Conservation (phyloP, 2,113 vertebrate species). For the Pithys albifrons region DNA sequence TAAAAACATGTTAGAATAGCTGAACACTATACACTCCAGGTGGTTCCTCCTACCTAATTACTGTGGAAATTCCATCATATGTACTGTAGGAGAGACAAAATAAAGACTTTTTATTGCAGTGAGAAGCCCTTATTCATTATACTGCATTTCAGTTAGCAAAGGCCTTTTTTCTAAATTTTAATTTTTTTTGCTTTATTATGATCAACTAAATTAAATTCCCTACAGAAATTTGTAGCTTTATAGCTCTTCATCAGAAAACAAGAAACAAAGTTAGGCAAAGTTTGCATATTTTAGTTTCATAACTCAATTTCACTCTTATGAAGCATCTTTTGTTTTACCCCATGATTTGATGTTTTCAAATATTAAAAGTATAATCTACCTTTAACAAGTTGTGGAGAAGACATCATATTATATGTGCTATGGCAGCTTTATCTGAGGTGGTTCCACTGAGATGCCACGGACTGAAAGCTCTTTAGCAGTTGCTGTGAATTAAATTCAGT, state of each 20-base stretch:
- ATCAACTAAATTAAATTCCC: not conserved
- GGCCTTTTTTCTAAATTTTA: accelerated
- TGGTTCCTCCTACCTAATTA: slow-evolving; percentile 10
- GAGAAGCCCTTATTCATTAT: not conserved
- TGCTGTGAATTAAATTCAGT: not conserved
- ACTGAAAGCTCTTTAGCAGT: not conserved
- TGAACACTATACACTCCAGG: not conserved
- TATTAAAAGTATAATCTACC: not conserved
- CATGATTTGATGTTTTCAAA: not conserved
- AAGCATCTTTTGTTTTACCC: not conserved
- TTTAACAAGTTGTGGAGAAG: not conserved
- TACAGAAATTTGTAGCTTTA: not conserved
- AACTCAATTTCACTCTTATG: not conserved
- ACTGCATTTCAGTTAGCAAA: not conserved
- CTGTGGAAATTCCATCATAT: not conserved
- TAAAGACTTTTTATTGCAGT: not conserved
- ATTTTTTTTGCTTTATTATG: not conserved
- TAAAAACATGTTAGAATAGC: not conserved
- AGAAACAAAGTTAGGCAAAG: not conserved
- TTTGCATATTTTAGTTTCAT: not conserved
- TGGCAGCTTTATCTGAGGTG: not conserved
- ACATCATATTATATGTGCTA: not conserved
- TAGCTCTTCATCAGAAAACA: not conserved
- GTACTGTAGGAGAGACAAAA: not conserved
- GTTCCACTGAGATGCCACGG: not conserved